Conservation (phyloP, 30 jellyfish, hydroid and myxozoan genomes). For the Aurelia coerulea region DNA sequence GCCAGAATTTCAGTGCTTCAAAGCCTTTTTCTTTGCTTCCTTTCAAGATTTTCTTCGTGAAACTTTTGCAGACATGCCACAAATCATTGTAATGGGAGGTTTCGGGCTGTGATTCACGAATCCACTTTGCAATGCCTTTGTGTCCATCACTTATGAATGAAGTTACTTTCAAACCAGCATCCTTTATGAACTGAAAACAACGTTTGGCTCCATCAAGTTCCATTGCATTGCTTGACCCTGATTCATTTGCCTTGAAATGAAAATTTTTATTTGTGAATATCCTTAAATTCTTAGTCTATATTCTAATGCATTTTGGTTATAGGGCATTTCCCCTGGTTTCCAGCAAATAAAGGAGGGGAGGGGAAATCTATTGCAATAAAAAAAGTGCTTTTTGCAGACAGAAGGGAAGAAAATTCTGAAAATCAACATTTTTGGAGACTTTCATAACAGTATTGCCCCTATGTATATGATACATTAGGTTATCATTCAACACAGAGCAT, state of each 20-base stretch:
- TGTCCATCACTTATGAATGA: slow-evolving; percentile 37
- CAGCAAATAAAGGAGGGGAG: no score
- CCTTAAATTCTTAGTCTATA: no score
- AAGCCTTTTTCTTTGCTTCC: slow-evolving; percentile 40
- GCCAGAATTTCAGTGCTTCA: slow-evolving; percentile 11
- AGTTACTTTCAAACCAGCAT: slow-evolving; percentile 11
- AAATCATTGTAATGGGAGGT: slow-evolving; percentile 40
- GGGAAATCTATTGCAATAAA: no score
- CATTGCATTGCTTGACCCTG: slow-evolving; percentile 30
- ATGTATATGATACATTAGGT: no score
- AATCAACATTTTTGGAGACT: no score
- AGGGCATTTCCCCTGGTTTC: no score
- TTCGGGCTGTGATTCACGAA: slow-evolving; percentile 28
- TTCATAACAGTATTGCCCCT: no score
- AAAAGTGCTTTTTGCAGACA: no score
- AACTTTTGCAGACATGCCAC: slow-evolving; percentile 40
- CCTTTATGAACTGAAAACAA: slow-evolving; percentile 6
- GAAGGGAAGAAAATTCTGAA: no score
- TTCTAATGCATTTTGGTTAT: no score
- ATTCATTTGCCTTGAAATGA: slow-evolving; percentile 31
- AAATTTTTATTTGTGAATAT: neutral
- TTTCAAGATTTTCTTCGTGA: slow-evolving; percentile 8
- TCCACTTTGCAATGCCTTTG: slow-evolving; percentile 51
- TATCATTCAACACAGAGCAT: no score
- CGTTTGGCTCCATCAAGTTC: slow-evolving; percentile 18